Evolutionary conservation across 2,113 vertebrate species (phyloP).

Genomic region (Phylloscopus whistleri): DNA sequence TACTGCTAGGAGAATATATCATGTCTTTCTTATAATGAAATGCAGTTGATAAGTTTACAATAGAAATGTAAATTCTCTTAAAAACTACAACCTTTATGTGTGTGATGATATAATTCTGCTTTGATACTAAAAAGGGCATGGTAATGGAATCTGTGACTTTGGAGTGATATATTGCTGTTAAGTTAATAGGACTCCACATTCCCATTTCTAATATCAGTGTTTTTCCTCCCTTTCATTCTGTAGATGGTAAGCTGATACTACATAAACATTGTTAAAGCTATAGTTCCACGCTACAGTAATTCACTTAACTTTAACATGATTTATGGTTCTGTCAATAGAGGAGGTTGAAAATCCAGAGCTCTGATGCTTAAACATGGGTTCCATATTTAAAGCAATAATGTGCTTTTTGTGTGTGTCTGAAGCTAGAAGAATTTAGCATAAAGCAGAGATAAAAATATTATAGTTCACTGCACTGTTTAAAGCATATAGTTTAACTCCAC

Average conservation of each 20-base stretch:
- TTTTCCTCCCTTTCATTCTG: slow-evolving; percentile 60
- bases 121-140: slow-evolving; percentile 43
- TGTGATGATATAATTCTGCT: slow-evolving; percentile 52
- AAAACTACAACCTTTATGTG: slow-evolving; percentile 35
- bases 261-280: slow-evolving; percentile 86
- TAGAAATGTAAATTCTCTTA: slow-evolving; percentile 56
- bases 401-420: slow-evolving; percentile 55
- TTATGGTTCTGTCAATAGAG: slow-evolving; percentile 90
- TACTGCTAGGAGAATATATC: slow-evolving; percentile 30
- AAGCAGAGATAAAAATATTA: slow-evolving; percentile 64
- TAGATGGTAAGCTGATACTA: slow-evolving; percentile 83
- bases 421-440: slow-evolving; percentile 47
- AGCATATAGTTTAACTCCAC: slow-evolving; percentile 41
- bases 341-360: slow-evolving; percentile 77
- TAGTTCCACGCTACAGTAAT: slow-evolving; percentile 86
- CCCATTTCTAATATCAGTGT: slow-evolving; percentile 66
- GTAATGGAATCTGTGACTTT: slow-evolving; percentile 53
- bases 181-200: slow-evolving; percentile 68
- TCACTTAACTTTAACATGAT: slow-evolving; percentile 92
- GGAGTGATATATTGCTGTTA: slow-evolving; percentile 67
- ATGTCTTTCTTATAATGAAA: slow-evolving; percentile 53
- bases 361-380: slow-evolving; percentile 71
- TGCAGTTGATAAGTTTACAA: slow-evolving; percentile 47
- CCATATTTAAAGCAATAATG: slow-evolving; percentile 83
- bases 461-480: slow-evolving; percentile 48